Conservation (phyloP, 2,113 vertebrate genomes). For the Piaya cayana region DNA sequence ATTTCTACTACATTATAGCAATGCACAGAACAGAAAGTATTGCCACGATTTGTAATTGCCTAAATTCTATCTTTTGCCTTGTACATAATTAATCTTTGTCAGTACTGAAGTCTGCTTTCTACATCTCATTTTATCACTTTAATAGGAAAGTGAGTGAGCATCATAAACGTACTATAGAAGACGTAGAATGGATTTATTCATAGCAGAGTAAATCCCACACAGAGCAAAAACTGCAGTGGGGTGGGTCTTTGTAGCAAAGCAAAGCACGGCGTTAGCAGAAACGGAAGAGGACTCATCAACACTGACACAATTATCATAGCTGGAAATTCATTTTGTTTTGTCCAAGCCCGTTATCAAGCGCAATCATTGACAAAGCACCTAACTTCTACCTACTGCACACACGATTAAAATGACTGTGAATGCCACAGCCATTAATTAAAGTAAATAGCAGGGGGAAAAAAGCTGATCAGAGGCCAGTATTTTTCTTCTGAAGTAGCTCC, state of each 20-base stretch:
- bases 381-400: not conserved
- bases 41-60: not conserved
- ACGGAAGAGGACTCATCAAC: not conserved
- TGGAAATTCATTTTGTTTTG: not conserved
- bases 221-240: not conserved
- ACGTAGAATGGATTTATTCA: not conserved
- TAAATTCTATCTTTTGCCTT: not conserved
- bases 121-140: not conserved
- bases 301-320: not conserved
- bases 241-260: not conserved
- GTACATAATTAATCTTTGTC: not conserved
- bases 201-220: not conserved
- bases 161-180: not conserved
- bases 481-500: not conserved
- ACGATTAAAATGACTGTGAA: not conserved
- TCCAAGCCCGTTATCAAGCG: conserved; percentile 4
- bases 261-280: not conserved
- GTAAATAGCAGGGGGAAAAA: not conserved
- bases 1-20: not conserved
- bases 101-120: not conserved
- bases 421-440: not conserved
- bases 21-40: rapidly evolving
- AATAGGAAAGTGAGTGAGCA: not conserved
- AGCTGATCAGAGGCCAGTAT: not conserved
- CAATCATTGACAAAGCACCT: not conserved